These are phyloP conservation scores for Oostethus manadensis DNA, from an alignment of 2,113 vertebrate genomes.

Conservation along the genomic window DNA sequence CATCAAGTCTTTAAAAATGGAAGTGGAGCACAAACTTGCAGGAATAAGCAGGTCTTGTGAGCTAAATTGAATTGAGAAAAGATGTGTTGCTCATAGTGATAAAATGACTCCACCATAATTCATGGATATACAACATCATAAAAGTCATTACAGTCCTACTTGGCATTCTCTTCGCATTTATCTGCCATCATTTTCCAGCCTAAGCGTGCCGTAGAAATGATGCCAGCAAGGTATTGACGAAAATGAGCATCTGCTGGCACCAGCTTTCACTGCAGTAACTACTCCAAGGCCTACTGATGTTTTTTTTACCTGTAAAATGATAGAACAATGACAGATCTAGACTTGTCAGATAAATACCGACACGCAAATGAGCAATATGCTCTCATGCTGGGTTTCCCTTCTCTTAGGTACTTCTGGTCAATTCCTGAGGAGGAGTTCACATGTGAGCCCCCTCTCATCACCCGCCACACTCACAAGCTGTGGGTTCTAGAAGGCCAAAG, in stretches of 20 bases:
- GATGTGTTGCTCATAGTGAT: background rate
- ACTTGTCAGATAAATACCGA: conserved; percentile 1
- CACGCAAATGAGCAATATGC: conserved; percentile 1
- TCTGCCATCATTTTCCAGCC: conserved; percentile 68
- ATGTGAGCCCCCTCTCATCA: conserved; percentile 87
- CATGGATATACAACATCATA: background rate
- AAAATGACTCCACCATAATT: conserved; percentile 1
- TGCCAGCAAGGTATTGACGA: conserved; percentile 24
- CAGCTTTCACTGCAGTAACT: conserved; percentile 23
- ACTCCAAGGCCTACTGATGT: conserved; percentile 1
- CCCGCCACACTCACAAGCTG: conserved; percentile 84
- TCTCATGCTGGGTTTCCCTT: background rate
- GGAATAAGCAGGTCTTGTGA: background rate
- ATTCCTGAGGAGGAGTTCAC: conserved; percentile 89
- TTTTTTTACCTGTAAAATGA: conserved; percentile 1
- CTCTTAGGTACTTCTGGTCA: conserved; percentile 82
- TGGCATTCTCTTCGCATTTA: background rate
- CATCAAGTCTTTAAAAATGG: conserved; percentile 6
- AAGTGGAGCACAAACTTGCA: conserved; percentile 16
- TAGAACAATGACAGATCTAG: background rate
- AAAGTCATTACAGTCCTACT: conserved; percentile 4
- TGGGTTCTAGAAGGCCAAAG: conserved; percentile 88
- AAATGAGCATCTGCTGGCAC: conserved; percentile 36
- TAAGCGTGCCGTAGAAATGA: conserved; percentile 49
- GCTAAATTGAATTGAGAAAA: background rate